These are phyloP conservation scores for Chaetodon auriga DNA, from an alignment of 2,113 vertebrate genomes.

Conservation along the genomic window DNA sequence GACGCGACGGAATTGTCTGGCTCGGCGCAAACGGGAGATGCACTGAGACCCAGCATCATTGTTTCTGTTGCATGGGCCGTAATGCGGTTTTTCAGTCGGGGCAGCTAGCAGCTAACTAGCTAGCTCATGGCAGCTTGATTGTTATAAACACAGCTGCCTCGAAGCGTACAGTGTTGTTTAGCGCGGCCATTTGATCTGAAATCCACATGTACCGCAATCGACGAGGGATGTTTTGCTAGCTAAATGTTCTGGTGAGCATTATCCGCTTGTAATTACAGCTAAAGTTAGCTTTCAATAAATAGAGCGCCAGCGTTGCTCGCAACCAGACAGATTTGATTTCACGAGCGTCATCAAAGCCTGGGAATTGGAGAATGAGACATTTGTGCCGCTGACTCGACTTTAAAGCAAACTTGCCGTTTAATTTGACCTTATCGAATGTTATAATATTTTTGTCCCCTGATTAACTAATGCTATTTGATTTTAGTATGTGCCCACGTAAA, in stretches of 20 bases:
- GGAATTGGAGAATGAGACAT: conserved; percentile 55
- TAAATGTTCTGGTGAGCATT: conserved; percentile 14
- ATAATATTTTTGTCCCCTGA: rapidly evolving
- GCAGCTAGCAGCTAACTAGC: conserved; percentile 67
- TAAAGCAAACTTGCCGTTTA: conserved; percentile 14
- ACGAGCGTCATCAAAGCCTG: conserved; percentile 77
- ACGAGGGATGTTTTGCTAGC: conserved; percentile 1
- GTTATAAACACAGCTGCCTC: conserved; percentile 69
- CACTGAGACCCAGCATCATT: conserved; percentile 83
- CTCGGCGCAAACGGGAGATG: conserved; percentile 71
- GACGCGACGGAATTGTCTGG: conserved; percentile 42
- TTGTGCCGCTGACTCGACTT: conserved; percentile 10
- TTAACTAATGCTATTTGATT: rapidly evolving
- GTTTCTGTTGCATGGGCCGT: conserved; percentile 83
- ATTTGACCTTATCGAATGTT: rapidly evolving
- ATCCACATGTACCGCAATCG: neutral
- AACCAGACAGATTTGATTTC: conserved; percentile 79
- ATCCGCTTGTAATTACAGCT: conserved; percentile 54
- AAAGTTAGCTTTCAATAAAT: conserved; percentile 78
- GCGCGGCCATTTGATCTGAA: neutral
- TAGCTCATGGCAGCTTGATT: conserved; percentile 77
- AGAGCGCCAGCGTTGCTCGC: conserved; percentile 71
- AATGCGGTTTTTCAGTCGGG: conserved; percentile 74
- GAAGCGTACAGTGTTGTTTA: conserved; percentile 12
- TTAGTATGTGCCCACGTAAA: rapidly evolving